Percentiles rank a stretch among this genome's conserved stretches.
Conservation (phyloP, 2,888 invertebrate species). For the Cheilosia soror region DNA sequence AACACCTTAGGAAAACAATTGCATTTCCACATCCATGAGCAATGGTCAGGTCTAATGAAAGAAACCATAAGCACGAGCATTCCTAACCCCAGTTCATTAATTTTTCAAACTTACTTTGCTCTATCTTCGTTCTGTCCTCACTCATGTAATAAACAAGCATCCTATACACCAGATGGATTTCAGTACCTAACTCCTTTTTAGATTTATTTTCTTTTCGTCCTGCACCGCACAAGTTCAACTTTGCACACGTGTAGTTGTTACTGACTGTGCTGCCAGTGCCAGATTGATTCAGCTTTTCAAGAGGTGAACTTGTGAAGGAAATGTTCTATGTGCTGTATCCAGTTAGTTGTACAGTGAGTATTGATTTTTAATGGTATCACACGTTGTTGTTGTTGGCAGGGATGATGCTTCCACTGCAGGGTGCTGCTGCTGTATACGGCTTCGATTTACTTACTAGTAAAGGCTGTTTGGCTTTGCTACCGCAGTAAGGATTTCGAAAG, state of each 20-base stretch:
- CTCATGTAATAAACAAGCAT: conserved; percentile 20
- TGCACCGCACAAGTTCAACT: neutral
- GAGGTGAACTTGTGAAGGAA: conserved; percentile 31
- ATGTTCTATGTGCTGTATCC: conserved; percentile 5
- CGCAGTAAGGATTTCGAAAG: conserved; percentile 7
- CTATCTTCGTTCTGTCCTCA: conserved; percentile 3
- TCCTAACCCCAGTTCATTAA: conserved; percentile 23
- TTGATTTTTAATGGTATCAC: conserved; percentile 56
- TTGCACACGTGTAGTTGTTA: neutral
- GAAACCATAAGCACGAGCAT: conserved; percentile 16
- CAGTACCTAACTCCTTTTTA: neutral
- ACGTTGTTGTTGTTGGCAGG: conserved; percentile 11
- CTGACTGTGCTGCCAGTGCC: conserved; percentile 25
- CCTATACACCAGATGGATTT: conserved; percentile 31
- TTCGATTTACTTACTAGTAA: neutral
- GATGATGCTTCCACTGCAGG: neutral
- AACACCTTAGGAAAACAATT: conserved; percentile 3
- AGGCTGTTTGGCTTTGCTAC: neutral
- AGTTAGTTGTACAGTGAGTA: conserved; percentile 5
- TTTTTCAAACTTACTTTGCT: conserved; percentile 23
- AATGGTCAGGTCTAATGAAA: neutral
- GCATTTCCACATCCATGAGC: neutral
- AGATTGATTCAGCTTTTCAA: conserved; percentile 38
- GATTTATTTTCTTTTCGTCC: neutral
- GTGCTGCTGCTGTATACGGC: neutral